phyloP scores from a whole-genome alignment of 2,113 vertebrate genomes.

The Urocitellus parryii region DNA sequence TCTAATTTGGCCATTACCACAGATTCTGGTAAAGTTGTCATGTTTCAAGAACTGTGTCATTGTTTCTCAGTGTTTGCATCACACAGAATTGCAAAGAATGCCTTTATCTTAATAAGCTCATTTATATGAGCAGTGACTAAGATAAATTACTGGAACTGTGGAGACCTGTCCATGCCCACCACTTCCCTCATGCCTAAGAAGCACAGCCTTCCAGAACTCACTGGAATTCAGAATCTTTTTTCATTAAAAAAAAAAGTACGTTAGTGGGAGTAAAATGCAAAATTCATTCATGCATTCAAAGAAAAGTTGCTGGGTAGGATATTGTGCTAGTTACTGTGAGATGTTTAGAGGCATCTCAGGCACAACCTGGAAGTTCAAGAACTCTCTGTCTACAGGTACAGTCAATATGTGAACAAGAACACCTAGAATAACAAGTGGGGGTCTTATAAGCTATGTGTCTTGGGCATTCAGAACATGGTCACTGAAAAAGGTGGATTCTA shows the following conservation, averaged over 20 bases:
- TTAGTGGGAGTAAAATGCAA: neutral
- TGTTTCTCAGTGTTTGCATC: constrained; percentile 33
- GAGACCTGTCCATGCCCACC: neutral
- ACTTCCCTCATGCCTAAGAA: neutral
- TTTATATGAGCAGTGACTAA: constrained; percentile 37
- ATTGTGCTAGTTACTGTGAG: neutral
- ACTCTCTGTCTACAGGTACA: neutral
- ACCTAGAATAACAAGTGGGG: neutral
- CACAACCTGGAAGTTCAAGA: neutral
- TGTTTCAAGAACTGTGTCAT: constrained; percentile 55
- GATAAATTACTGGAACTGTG: neutral
- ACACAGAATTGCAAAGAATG: constrained; percentile 34
- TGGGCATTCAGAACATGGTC: neutral
- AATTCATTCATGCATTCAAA: constrained; percentile 31
- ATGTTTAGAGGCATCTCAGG: neutral
- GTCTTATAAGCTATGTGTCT: neutral
- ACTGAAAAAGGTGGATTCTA: neutral
- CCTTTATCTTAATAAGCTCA: constrained; percentile 49
- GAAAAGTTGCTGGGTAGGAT: neutral
- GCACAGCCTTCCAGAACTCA: neutral
- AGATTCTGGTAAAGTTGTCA: constrained; percentile 19
- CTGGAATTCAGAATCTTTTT: neutral
- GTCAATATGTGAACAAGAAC: neutral
- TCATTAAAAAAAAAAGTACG: neutral
- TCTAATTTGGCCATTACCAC: constrained; percentile 18